These are phyloP conservation scores for Grantiella picta DNA, from an alignment of 2,113 vertebrate species.

Conservation along the genomic window DNA sequence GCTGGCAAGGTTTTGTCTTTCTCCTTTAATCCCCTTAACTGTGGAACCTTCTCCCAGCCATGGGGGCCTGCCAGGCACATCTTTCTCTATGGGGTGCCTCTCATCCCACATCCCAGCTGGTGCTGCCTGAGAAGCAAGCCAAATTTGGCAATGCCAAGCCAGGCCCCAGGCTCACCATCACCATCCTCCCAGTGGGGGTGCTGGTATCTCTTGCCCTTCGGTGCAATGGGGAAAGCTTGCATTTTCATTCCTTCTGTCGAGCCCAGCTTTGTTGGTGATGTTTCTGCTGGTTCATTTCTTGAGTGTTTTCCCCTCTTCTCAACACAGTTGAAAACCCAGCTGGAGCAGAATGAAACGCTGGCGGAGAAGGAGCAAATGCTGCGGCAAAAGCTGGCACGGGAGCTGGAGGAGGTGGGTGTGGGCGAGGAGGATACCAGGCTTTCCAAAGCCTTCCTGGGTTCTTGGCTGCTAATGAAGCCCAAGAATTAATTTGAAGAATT, in stretches of 20 bases:
- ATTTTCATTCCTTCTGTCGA: neutral
- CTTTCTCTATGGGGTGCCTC: neutral
- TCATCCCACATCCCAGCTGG: neutral
- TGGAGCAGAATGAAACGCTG: conserved; percentile 71
- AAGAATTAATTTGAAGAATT: neutral
- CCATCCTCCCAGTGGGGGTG: neutral
- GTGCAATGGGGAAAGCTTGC: neutral
- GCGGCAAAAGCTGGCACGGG: conserved; percentile 74
- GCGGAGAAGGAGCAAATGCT: conserved; percentile 73
- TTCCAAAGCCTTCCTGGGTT: neutral
- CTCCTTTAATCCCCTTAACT: neutral
- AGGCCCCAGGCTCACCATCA: accelerated
- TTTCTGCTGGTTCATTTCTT: neutral
- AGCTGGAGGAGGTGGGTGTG: conserved; percentile 82
- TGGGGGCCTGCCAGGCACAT: neutral
- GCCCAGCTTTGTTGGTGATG: neutral
- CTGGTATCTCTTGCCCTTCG: neutral
- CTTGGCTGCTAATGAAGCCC: neutral
- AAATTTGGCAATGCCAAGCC: neutral
- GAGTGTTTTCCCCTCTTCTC: neutral
- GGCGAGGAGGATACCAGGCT: accelerated
- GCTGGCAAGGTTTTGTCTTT: neutral
- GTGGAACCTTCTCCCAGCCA: neutral
- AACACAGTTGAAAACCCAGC: conserved; percentile 76
- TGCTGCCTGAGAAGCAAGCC: neutral